A percentile compares a stretch with the other conserved stretches of the same genome.
Evolutionary conservation across 2,113 vertebrate species (phyloP).

Genomic region (Nematolebias whitei): DNA sequence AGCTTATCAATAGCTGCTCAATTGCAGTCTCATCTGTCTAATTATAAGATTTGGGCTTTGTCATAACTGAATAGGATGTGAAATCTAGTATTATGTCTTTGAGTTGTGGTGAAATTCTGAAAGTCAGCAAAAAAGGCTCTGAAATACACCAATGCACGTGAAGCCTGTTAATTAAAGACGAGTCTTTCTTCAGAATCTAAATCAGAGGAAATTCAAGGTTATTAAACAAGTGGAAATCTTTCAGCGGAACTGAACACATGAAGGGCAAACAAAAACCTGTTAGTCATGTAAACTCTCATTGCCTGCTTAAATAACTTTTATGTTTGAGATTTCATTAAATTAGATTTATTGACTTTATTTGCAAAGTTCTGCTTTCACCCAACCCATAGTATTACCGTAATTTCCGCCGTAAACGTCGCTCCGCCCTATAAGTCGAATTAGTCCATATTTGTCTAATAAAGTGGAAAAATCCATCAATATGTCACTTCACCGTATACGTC

Average conservation of each 20-base stretch:
- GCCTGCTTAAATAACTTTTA: not conserved
- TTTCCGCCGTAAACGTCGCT: no score
- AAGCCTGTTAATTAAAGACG: constrained; percentile 72
- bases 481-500: no score
- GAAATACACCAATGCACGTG: constrained; percentile 56
- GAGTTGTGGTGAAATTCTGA: constrained; percentile 29
- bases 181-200: constrained; percentile 52
- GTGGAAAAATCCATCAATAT: no score
- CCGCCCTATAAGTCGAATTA: no score
- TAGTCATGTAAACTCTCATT: constrained; percentile 12
- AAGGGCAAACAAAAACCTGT: constrained; percentile 17
- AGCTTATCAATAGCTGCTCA: constrained; percentile 76
- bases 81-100: constrained; percentile 60
- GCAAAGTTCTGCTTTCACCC: constrained; percentile 6
- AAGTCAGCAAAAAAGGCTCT: constrained; percentile 51
- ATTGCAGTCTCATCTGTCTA: constrained; percentile 70
- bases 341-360: not conserved
- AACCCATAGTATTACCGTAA: constrained; percentile 5
- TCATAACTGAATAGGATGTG: constrained; percentile 68
- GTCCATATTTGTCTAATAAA: no score
- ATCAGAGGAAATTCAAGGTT: constrained; percentile 55
- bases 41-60: constrained; percentile 76
- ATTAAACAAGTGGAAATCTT: constrained; percentile 48
- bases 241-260: constrained; percentile 3
- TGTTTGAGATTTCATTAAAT: not conserved